phyloP scores from a whole-genome alignment of 2,113 vertebrate genomes.

The Kryptolebias marmoratus region DNA sequence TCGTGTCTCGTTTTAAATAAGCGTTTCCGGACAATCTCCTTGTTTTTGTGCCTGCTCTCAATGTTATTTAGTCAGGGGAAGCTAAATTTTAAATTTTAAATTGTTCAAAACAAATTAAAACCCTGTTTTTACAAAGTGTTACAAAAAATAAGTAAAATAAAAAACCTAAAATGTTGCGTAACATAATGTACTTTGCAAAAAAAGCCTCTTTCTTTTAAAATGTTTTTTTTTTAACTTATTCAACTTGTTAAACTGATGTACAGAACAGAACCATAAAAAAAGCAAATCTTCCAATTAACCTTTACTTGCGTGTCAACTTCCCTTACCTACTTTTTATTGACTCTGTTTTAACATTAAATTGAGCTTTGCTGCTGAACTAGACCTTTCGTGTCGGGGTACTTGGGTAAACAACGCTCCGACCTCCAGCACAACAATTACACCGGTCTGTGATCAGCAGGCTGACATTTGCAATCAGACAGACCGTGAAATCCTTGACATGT shows the following conservation, averaged over 20 bases:
- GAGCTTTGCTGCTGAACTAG: not conserved
- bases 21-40: too few species aligned
- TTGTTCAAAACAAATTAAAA: too few species aligned
- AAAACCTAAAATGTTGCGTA: not conserved
- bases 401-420: not conserved
- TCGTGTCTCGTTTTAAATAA: too few species aligned
- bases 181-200: not conserved
- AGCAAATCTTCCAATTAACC: not conserved
- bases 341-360: not conserved
- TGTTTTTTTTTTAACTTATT: not conserved
- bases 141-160: not conserved
- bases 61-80: too few species aligned
- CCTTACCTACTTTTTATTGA: not conserved
- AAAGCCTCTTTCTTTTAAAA: not conserved
- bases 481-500: slow-evolving; percentile 25
- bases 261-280: not conserved
- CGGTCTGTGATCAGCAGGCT: slow-evolving; percentile 37
- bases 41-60: too few species aligned
- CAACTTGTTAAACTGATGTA: not conserved
- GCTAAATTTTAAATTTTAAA: too few species aligned
- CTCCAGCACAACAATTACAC: slow-evolving; percentile 43
- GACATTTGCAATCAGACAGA: slow-evolving; percentile 24
- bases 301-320: not conserved
- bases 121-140: too few species aligned
- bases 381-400: not conserved